Percentiles rank a stretch among this genome's conserved stretches.
Evolutionary conservation across 1,140 invertebrate genomes (phyloP).

Genomic region (Solenopsis fugax): DNA sequence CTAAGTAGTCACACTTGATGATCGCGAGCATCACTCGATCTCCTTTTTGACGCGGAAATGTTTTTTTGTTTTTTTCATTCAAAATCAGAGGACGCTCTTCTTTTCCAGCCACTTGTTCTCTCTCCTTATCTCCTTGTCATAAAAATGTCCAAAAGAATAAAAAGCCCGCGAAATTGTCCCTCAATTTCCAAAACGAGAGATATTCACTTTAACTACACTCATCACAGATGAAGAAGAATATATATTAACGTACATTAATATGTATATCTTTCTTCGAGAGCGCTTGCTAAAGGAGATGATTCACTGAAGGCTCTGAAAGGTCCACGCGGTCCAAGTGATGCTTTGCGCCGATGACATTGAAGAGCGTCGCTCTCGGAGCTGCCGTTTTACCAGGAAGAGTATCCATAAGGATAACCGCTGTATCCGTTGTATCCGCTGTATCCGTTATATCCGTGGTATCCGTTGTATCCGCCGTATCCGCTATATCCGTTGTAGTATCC

Average conservation of each 20-base stretch:
- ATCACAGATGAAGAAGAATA: slow-evolving; percentile 10
- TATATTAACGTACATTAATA: slow-evolving; percentile 23
- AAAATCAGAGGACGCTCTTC: slow-evolving; percentile 6
- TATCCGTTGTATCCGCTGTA: slow-evolving; percentile 33
- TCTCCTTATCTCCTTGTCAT: neutral
- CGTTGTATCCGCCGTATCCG: neutral
- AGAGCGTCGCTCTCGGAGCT: neutral
- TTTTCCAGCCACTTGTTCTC: neutral
- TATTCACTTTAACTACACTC: slow-evolving; percentile 31
- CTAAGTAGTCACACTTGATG: slow-evolving; percentile 47
- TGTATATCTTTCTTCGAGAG: neutral
- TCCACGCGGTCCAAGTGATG: neutral
- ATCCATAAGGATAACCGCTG: neutral
- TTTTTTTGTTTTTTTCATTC: neutral
- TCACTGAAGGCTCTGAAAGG: slow-evolving; percentile 13
- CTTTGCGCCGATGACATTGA: neutral
- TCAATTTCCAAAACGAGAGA: slow-evolving; percentile 21
- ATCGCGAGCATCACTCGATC: neutral
- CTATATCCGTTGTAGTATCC: slow-evolving; percentile 47
- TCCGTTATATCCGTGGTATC: slow-evolving; percentile 14
- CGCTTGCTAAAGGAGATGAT: neutral
- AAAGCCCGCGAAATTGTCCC: neutral
- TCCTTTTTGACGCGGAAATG: neutral
- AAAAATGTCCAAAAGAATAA: slow-evolving; percentile 23
- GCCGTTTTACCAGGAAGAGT: slow-evolving; percentile 47